Evolutionary conservation across 2,888 invertebrate species (phyloP).

Genomic region (Leuctra nigra): DNA sequence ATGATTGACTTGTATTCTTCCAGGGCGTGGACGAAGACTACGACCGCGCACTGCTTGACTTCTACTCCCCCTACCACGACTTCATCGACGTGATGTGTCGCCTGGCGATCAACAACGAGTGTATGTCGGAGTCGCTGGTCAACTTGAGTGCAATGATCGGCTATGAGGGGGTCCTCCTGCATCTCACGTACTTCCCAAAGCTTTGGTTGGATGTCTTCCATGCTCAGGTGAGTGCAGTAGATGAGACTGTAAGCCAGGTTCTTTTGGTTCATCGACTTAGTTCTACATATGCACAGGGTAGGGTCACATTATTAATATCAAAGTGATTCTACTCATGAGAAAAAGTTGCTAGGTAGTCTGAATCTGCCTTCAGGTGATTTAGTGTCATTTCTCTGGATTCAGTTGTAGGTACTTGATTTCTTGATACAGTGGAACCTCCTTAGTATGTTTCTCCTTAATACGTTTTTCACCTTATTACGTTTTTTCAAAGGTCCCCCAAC

Average conservation of each 20-base stretch:
- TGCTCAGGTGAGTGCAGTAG: slow-evolving; percentile 59
- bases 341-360: no score
- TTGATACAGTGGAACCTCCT: no score
- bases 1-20: slow-evolving; percentile 32
- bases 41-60: slow-evolving; percentile 65
- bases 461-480: no score
- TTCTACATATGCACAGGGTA: no score
- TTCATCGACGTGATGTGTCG: slow-evolving; percentile 82
- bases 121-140: slow-evolving; percentile 78
- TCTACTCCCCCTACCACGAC: slow-evolving; percentile 83
- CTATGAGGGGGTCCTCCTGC: slow-evolving; percentile 80
- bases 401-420: neutral
- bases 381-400: no score
- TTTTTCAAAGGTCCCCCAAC: no score
- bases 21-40: slow-evolving; percentile 70
- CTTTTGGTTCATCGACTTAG: no score
- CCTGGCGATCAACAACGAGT: slow-evolving; percentile 81
- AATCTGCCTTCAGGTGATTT: no score
- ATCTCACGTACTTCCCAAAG: slow-evolving; percentile 83
- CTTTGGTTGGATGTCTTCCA: slow-evolving; percentile 86
- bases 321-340: no score
- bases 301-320: no score
- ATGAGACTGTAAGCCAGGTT: no score
- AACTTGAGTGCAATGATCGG: slow-evolving; percentile 84
- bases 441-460: no score